A percentile compares a stretch with the other conserved stretches of the same genome.
phyloP scores from a whole-genome alignment of 2,113 vertebrate species.

The Acinonyx jubatus region DNA sequence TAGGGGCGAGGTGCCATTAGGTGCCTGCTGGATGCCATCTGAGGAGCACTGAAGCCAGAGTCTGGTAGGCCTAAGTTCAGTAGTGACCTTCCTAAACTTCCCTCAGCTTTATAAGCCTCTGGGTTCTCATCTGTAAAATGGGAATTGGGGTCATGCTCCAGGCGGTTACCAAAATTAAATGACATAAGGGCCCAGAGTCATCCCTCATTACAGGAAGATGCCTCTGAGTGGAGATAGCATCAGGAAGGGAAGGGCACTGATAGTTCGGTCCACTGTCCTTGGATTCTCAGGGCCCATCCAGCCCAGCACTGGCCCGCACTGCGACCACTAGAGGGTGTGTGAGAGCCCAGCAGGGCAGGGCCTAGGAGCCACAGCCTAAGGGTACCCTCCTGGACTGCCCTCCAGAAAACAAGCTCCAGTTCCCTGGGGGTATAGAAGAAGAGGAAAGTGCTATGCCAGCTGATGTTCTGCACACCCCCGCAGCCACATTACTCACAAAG shows the following conservation, averaged over 20 bases:
- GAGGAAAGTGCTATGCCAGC: neutral
- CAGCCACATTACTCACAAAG: neutral
- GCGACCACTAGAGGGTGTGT: slow-evolving; percentile 65
- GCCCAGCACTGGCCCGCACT: accelerated
- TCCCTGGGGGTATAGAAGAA: neutral
- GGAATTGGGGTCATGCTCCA: neutral
- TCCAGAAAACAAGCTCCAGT: neutral
- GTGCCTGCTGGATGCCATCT: too few relatives aligned
- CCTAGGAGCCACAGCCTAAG: neutral
- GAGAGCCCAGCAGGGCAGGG: neutral
- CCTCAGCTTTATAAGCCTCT: neutral
- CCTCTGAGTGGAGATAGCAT: neutral
- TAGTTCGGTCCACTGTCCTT: neutral
- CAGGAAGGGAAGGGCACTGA: neutral
- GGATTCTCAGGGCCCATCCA: neutral
- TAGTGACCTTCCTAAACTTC: neutral
- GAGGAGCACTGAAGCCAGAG: neutral
- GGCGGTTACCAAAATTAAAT: neutral
- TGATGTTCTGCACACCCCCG: neutral
- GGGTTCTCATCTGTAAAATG: neutral
- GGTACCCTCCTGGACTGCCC: neutral
- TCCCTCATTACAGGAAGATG: neutral
- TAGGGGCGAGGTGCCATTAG: too few relatives aligned
- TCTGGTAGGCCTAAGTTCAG: neutral
- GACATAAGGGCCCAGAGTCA: neutral